Percentiles rank a stretch among this genome's conserved stretches.
Conservation (phyloP, 2,888 invertebrate genomes). For the Meghimatium bilineatum region DNA sequence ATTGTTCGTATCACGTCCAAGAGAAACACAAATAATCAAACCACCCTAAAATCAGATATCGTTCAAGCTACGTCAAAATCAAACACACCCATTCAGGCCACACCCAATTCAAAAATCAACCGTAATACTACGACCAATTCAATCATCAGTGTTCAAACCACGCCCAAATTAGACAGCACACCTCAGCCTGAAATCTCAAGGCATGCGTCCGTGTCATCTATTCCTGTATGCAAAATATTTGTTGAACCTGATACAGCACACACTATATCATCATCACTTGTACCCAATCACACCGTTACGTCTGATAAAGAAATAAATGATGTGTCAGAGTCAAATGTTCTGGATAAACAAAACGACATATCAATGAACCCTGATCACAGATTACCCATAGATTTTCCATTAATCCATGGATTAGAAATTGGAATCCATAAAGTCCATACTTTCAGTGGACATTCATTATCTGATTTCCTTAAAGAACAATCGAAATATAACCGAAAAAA, state of each 20-base stretch:
- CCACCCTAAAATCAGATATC: neutral
- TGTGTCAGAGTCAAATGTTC: neutral
- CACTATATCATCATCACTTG: neutral
- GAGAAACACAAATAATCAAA: too few relatives aligned
- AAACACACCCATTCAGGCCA: neutral
- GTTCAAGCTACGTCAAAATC: neutral
- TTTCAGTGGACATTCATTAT: neutral
- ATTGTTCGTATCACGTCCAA: neutral
- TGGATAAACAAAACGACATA: neutral
- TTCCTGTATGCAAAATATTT: neutral
- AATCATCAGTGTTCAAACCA: neutral
- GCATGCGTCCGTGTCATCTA: neutral
- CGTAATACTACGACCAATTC: neutral
- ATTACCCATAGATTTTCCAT: slow-evolving; percentile 2
- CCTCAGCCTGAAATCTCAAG: neutral
- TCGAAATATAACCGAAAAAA: slow-evolving; percentile 41
- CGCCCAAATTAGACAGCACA: neutral
- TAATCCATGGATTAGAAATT: slow-evolving; percentile 38
- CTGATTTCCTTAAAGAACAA: slow-evolving; percentile 37
- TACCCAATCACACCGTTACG: neutral
- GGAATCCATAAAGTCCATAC: slow-evolving; percentile 3
- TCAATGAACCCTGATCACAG: neutral
- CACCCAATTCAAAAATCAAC: neutral
- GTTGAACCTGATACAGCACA: neutral
- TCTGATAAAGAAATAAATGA: neutral